These are phyloP conservation scores for Melanitta fusca DNA, from an alignment of 2,797 vertebrate species.

Conservation along the genomic window DNA sequence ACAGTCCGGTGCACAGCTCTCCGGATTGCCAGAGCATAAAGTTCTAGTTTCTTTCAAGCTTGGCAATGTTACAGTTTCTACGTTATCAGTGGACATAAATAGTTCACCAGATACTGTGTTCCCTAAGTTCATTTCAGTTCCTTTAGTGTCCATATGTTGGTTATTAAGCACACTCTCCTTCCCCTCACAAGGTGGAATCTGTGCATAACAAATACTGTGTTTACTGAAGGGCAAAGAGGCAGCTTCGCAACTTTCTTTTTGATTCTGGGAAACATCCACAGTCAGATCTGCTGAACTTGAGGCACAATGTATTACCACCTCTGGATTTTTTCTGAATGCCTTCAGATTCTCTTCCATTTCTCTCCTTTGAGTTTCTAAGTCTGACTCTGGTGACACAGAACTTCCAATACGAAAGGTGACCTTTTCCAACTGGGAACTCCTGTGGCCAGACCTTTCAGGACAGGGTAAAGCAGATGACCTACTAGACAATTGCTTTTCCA, in stretches of 20 bases:
- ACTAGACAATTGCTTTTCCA: slow-evolving; percentile 28
- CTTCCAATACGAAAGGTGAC: slow-evolving; percentile 89
- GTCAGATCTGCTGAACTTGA: background rate
- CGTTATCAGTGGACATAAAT: background rate
- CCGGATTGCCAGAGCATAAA: background rate
- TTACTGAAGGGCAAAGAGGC: slow-evolving; percentile 24
- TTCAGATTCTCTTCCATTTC: slow-evolving; percentile 71
- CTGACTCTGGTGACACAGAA: slow-evolving; percentile 81
- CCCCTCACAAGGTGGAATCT: background rate
- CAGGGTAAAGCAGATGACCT: slow-evolving; percentile 67
- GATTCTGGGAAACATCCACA: background rate
- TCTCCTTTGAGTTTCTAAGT: slow-evolving; percentile 76
- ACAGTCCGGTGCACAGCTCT: background rate
- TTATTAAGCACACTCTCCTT: slow-evolving; percentile 13
- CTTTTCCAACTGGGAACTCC: slow-evolving; percentile 70
- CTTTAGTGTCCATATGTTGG: slow-evolving; percentile 14
- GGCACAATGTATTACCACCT: background rate
- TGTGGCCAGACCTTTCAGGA: slow-evolving; percentile 61
- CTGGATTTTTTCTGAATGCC: slow-evolving; percentile 21
- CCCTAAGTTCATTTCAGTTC: background rate
- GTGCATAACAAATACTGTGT: background rate
- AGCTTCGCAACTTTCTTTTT: background rate
- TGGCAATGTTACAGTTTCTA: background rate
- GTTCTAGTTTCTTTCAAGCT: background rate
- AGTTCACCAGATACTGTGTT: background rate